phyloP scores from a whole-genome alignment of 1,140 invertebrate genomes.

The Arion vulgaris region DNA sequence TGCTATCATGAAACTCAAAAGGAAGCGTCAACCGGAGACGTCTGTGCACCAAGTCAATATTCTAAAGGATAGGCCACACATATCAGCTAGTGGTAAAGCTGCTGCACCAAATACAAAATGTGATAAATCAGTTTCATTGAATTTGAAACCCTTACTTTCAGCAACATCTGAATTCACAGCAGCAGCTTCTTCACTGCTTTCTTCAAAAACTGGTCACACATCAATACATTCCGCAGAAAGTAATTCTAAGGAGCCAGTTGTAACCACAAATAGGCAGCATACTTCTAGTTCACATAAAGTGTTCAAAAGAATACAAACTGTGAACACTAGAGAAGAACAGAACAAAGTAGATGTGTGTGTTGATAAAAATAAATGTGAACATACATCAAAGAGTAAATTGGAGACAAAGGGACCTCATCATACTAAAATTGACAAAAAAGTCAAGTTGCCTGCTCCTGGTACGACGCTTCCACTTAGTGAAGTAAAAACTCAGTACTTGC shows the following conservation, averaged over 20 bases:
- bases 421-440: background rate
- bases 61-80: background rate
- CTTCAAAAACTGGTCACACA: background rate
- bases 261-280: background rate
- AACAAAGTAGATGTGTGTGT: background rate
- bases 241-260: background rate
- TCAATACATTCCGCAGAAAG: background rate
- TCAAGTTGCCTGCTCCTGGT: background rate
- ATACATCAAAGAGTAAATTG: background rate
- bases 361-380: background rate
- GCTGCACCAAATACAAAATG: background rate
- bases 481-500: background rate
- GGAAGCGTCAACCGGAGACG: background rate
- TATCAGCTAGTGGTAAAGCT: background rate
- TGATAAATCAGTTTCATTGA: background rate
- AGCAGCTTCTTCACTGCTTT: background rate
- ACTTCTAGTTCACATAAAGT: background rate
- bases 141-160: background rate
- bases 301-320: background rate
- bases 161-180: background rate
- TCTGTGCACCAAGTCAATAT: background rate
- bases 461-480: background rate
- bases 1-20: conserved; percentile 34
- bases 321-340: background rate
- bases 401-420: too few relatives aligned